Evolutionary conservation across 2,113 vertebrate species (phyloP), one percentile per base, ranked within the genome.

Genomic region (Pelodiscus sinensis): DNA sequence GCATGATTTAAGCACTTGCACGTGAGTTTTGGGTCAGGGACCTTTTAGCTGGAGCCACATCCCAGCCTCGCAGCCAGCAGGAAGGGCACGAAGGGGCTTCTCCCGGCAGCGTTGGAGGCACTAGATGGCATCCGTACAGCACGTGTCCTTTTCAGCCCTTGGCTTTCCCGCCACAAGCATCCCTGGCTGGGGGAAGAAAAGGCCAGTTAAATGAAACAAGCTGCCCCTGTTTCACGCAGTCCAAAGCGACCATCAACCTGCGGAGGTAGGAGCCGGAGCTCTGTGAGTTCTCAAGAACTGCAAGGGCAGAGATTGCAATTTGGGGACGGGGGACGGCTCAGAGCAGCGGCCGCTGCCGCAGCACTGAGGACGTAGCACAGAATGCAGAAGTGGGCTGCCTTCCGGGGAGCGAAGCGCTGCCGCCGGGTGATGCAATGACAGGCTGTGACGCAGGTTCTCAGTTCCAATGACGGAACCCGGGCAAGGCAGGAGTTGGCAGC

Each of bases 51-150:
- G 31, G 4, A 9, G 65, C 62, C 27, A 5, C 5, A 11, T 27
- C 27, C 27, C 31, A 18, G 31, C 18, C 31, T 68, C 8, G 16
- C 62, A 68, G 62, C 62, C 62, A 65, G 62, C 62, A 3, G 29
- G 15, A n/a, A 8, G 65, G 16, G 29, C 31, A 8, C 62, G 3
- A 9, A 68, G 29, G 29, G 65, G 31, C 31, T 18, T 68, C 15
- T 68, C 65, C 31, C 31, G 2, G 8, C 18, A 16, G 13, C 29
- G 16, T n/a, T 0, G 0, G 68, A 14, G 56, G 84, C 91, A 71
- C 79, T 60, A 84, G 87, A 54, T 88, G 87, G 90, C 82, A 88
- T 90, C 90, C 54, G 88, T 79, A 56, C 84, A 19, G 29, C 71
- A 1, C 18, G 19, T 18, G 29, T 15, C 3, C 6, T 62, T 10